These are phyloP conservation scores for Iguana delicatissima DNA, from an alignment of 2,797 vertebrate genomes.

Conservation along the genomic window DNA sequence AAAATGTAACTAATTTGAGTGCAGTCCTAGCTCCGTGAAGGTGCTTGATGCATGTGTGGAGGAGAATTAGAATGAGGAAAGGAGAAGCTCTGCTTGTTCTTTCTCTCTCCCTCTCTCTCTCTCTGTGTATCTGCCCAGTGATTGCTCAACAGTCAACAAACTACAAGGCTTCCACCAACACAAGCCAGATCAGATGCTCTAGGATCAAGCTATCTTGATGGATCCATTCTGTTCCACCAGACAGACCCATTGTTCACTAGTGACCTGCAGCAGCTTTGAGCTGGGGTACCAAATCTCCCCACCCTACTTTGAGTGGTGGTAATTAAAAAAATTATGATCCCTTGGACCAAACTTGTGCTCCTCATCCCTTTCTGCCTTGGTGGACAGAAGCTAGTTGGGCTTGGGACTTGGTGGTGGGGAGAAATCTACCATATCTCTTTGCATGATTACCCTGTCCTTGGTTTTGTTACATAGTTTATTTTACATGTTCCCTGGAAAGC, in stretches of 20 bases:
- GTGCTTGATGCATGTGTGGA: not conserved
- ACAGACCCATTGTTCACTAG: not conserved
- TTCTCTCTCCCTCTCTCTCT: not conserved
- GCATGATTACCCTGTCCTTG: not conserved
- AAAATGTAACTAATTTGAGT: not conserved
- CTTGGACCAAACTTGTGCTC: no score
- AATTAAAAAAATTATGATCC: no score
- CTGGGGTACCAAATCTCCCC: not conserved
- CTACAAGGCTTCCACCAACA: not conserved
- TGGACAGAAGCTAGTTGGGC: not conserved
- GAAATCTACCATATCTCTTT: not conserved
- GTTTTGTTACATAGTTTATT: not conserved
- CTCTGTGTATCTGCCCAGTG: not conserved
- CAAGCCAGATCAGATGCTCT: not conserved
- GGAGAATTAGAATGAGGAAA: not conserved
- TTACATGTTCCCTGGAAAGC: not conserved
- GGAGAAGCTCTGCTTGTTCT: not conserved
- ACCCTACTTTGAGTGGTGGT: no score
- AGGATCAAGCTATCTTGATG: not conserved
- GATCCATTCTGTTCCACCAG: not conserved
- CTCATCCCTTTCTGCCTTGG: not conserved
- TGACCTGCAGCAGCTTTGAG: not conserved
- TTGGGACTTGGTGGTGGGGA: not conserved
- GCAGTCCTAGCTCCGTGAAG: not conserved
- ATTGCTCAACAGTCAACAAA: not conserved